Conservation (phyloP, 2,888 invertebrate genomes). For the Allygus modestus region DNA sequence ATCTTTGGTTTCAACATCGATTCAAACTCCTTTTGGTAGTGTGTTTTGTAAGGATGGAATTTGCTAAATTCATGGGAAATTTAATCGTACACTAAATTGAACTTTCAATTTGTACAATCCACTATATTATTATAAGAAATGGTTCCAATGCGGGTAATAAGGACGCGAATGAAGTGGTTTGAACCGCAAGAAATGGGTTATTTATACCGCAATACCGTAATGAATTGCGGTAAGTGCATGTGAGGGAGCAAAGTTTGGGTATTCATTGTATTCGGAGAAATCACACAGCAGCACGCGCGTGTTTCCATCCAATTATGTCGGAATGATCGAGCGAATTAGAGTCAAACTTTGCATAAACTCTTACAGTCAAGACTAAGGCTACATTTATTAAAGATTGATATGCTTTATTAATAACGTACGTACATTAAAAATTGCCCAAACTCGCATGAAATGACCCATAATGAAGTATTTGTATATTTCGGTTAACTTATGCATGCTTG, state of each 20-base stretch:
- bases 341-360: slow-evolving; percentile 18
- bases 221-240: background rate
- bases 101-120: too few species aligned
- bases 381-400: background rate
- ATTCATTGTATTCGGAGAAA: background rate
- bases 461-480: too few species aligned
- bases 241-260: background rate
- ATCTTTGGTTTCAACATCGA: too few species aligned
- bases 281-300: background rate
- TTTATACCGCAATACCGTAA: background rate
- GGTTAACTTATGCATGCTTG: too few species aligned
- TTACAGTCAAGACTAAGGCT: background rate
- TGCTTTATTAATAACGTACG: background rate
- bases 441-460: background rate
- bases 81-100: too few species aligned
- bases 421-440: background rate
- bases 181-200: too few species aligned
- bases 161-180: too few species aligned
- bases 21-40: too few species aligned
- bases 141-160: background rate
- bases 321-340: slow-evolving; percentile 1
- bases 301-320: background rate
- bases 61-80: too few species aligned
- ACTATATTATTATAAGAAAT: too few species aligned
- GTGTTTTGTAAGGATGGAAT: too few species aligned